Percentiles rank a stretch among this genome's conserved stretches.
These are phyloP conservation scores for Ochlodes sylvanus DNA, from an alignment of 2,888 invertebrate species.

Conservation along the genomic window DNA sequence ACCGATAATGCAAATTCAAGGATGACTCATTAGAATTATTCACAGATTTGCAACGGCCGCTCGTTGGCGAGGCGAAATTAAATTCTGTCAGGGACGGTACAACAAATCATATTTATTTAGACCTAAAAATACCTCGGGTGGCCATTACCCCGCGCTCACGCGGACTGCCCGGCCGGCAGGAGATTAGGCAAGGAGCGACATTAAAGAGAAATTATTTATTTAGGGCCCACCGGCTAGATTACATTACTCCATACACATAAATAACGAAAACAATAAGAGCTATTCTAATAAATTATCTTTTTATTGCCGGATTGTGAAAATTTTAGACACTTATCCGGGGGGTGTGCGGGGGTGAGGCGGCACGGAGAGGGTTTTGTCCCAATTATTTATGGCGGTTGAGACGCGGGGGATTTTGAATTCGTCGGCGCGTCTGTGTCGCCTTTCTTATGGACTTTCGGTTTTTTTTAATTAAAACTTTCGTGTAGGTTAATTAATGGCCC, in stretches of 20 bases:
- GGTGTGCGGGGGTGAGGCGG: slow-evolving; percentile 51
- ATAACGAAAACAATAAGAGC: slow-evolving; percentile 85
- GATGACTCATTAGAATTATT: slow-evolving; percentile 77
- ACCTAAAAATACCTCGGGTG: slow-evolving; percentile 84
- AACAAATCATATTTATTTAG: slow-evolving; percentile 85
- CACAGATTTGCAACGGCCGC: slow-evolving; percentile 74
- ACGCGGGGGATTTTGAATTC: slow-evolving; percentile 79
- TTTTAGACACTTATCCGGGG: slow-evolving; percentile 84
- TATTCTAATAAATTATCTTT: slow-evolving; percentile 86
- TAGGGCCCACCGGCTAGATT: slow-evolving; percentile 83
- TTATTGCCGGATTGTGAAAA: slow-evolving; percentile 86
- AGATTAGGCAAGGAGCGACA: slow-evolving; percentile 85
- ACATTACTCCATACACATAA: slow-evolving; percentile 85
- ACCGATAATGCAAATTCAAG: slow-evolving; percentile 59
- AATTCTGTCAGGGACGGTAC: slow-evolving; percentile 81
- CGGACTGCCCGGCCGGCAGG: slow-evolving; percentile 74
- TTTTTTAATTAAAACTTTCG: slow-evolving; percentile 83
- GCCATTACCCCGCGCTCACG: slow-evolving; percentile 78
- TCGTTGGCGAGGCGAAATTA: slow-evolving; percentile 74
- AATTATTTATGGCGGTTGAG: slow-evolving; percentile 84
- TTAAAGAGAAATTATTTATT: slow-evolving; percentile 85
- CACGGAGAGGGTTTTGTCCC: slow-evolving; percentile 78
- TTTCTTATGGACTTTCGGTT: slow-evolving; percentile 71
- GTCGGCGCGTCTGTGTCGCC: slow-evolving; percentile 73
- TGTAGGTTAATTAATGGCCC: slow-evolving; percentile 79